Evolutionary conservation across 2,113 vertebrate genomes (phyloP).

Genomic region (Poicephalus gulielmi): DNA sequence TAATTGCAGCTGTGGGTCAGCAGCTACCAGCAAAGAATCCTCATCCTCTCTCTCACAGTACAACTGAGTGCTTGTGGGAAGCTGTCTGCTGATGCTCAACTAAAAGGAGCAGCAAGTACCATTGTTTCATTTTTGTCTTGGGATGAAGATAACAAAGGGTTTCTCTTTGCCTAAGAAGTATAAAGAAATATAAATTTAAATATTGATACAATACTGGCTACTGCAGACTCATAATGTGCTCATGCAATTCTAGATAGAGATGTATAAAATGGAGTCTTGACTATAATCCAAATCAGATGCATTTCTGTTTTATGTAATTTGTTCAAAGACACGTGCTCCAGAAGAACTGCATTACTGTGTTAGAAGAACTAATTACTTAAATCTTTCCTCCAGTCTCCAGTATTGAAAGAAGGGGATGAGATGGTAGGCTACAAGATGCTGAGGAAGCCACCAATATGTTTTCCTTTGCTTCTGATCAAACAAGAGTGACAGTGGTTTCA

Average conservation of each 20-base stretch:
- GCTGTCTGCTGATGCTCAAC: background rate
- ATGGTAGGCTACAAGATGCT: background rate
- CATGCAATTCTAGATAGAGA: background rate
- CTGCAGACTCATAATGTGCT: background rate
- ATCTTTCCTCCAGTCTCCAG: background rate
- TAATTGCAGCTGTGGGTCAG: background rate
- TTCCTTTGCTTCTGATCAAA: background rate
- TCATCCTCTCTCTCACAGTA: rapidly evolving
- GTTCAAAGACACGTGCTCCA: background rate
- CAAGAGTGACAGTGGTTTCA: background rate
- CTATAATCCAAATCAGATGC: background rate
- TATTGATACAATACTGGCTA: background rate
- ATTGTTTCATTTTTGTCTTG: background rate
- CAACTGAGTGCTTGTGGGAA: background rate
- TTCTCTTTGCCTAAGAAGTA: background rate
- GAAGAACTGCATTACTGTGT: background rate
- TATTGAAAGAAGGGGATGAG: background rate
- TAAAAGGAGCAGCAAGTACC: background rate
- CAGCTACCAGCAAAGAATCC: background rate
- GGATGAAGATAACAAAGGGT: background rate
- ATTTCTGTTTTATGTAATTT: background rate
- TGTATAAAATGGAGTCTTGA: background rate
- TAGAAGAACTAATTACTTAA: background rate
- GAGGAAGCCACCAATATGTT: background rate
- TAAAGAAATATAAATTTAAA: background rate